Percentiles rank a stretch among this genome's conserved stretches.
phyloP scores from a whole-genome alignment of 2,113 vertebrate genomes.

The Aptenodytes patagonicus region DNA sequence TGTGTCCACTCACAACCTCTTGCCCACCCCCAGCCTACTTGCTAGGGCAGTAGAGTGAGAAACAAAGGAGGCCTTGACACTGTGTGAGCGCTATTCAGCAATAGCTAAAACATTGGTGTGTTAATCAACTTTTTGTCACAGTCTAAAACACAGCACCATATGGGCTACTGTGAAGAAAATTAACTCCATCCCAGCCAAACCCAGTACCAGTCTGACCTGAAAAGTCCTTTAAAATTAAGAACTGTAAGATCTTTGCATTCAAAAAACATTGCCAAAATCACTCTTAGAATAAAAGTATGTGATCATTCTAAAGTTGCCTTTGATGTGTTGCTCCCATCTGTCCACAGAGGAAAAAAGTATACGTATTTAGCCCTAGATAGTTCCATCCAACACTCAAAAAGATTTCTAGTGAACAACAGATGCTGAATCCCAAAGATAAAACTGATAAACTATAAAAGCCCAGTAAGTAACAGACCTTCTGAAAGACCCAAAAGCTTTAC shows the following conservation, averaged over 20 bases:
- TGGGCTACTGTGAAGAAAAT: background rate
- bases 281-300: background rate
- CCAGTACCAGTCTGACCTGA: background rate
- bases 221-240: background rate
- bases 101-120: background rate
- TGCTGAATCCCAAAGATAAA: background rate
- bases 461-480: background rate
- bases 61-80: background rate
- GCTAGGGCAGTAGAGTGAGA: background rate
- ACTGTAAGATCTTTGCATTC: background rate
- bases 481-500: background rate
- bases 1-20: background rate
- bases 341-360: background rate
- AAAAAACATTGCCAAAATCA: background rate
- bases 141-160: slow-evolving; percentile 11
- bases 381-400: background rate
- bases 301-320: background rate
- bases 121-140: slow-evolving; percentile 1
- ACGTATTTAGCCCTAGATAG: background rate
- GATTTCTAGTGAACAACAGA: background rate
- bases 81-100: background rate
- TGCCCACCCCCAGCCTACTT: background rate
- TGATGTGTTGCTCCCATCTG: background rate
- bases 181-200: background rate
- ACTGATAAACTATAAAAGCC: background rate